Evolutionary conservation across 2,113 vertebrate genomes (phyloP), one percentile per base, ranked within the genome.

Genomic region (Girardinichthys multiradiatus): DNA sequence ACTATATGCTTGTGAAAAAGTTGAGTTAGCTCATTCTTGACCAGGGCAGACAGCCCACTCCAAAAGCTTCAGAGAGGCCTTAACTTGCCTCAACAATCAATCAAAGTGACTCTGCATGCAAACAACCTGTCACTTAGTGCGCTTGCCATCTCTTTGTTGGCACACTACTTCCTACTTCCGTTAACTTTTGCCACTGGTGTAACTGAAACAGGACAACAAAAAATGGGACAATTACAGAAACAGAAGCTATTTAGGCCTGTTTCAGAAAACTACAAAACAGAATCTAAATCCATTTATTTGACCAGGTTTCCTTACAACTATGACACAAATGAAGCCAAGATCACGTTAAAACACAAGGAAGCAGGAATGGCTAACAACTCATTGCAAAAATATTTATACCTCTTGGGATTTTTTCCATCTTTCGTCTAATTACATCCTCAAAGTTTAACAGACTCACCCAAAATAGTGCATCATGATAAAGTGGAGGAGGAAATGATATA

Each of bases 81-180:
- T 54, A 37, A 69, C 42, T 31, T 67, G 64, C 45, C 64, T 59
- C 62, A 17, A 14, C 51, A 4, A 70, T 59, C 27, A 33, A 6
- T 67, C 64, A 42, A 17, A 57, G 12, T 21, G 27, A 69, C 45
- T 29, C 67, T 61, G 48, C 26, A 37, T 24, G 31, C 31, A 68
- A 65, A 70, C 54, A 70, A 31, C 27, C 33, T 19, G 19, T 69
- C 68, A 70, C 67, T 69, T 39, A 2, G 59, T 0, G 10, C 12
- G 28, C 33, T 54, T 70, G 33, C 27, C 30, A 74, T 28, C 21
- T 1, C 37, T 57, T 21, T 64, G 59, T 57, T 57, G 48, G 28
- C 58, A 57, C 37, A 26, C 21, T 29, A 27, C 59, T 48, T 54
- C 12, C 28, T 45, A 1, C 57, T 28, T 61, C 29, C 10, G 4